Base-by-base conservation (phyloP, 2,797 vertebrate species). In the Salmo trutta region DNA sequence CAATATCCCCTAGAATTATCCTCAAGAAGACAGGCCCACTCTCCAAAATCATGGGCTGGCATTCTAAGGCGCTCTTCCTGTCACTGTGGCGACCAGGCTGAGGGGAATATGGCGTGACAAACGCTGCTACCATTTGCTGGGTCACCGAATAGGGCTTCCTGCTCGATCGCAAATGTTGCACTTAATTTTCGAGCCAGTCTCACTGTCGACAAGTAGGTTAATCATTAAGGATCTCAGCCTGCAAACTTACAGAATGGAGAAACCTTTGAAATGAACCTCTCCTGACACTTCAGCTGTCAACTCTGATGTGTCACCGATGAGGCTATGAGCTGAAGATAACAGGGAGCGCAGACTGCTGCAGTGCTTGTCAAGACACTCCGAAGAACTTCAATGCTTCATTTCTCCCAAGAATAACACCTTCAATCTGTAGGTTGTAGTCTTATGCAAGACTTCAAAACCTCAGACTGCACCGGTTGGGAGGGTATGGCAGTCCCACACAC, bases 41-140 rank as follows among this genome's bases (percentile, higher is more conserved):
- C 82, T 84, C 80, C 86, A 87, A 79, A 86, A 85, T 84, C 87
- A 84, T 86, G 85, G 81, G 87, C 85, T 81, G 77, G 82, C 84
- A 81, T 84, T 82, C 83, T 24, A 77, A 71, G 78, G 77, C 73
- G 67, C 80, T 83, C 81, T 80, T 85, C 41, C 89, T 27, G 90
- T 93, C 88, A 86, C 90, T 88, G 87, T 73, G 84, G 90, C 89
- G 91, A 91, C 90, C 66, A 68, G 51, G 79, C 75, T 80, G 82
- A 88, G 82, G 84, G 88, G 86, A 91, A 90, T 85, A 88, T 31
- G 52, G 87, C 82, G 84, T 71, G 36, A 68, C 52, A 70, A 79
- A n/a, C 36, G 17, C 36, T 21, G 36, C 76, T 17, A 82, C 81
- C 88, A 90, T 93, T 89, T 91, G 52, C 86, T 83, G 90, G 90